Evolutionary conservation across 2,113 vertebrate species (phyloP).

Genomic region (Cichladusa arquata): DNA sequence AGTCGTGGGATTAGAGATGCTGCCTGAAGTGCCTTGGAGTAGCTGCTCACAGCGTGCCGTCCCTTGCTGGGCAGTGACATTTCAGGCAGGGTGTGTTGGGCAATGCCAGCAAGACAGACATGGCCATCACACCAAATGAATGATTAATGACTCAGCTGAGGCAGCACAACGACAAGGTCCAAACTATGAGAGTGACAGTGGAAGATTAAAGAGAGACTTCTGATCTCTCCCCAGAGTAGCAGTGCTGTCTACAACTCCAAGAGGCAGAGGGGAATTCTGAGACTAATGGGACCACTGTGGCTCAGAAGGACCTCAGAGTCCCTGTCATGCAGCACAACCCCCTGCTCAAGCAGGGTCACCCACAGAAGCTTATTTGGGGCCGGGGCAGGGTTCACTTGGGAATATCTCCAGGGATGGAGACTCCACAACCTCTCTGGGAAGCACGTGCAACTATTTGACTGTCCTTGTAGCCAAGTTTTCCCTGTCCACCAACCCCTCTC

Average conservation of each 20-base stretch:
- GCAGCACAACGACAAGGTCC: background rate
- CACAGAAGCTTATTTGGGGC: background rate
- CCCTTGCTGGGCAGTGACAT: background rate
- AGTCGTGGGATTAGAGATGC: background rate
- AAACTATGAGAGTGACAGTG: background rate
- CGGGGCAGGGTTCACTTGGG: no score
- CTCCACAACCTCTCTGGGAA: background rate
- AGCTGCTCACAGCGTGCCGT: background rate
- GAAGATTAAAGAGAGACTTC: background rate
- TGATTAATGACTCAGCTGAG: background rate
- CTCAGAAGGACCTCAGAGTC: background rate
- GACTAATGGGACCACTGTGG: accelerated
- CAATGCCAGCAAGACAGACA: background rate
- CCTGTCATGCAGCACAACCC: accelerated
- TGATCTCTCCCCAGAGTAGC: background rate
- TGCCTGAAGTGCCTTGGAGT: background rate
- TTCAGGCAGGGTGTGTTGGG: background rate
- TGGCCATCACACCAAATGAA: accelerated
- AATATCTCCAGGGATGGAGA: background rate
- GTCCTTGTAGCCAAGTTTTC: background rate
- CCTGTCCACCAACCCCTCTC: accelerated
- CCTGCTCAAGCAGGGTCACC: background rate
- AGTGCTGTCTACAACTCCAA: background rate
- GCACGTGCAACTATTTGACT: background rate
- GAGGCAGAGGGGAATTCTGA: accelerated